Percentiles rank a stretch among this genome's conserved stretches.
These are phyloP conservation scores for Perca flavescens DNA, from an alignment of 2,113 vertebrate species.

Conservation along the genomic window DNA sequence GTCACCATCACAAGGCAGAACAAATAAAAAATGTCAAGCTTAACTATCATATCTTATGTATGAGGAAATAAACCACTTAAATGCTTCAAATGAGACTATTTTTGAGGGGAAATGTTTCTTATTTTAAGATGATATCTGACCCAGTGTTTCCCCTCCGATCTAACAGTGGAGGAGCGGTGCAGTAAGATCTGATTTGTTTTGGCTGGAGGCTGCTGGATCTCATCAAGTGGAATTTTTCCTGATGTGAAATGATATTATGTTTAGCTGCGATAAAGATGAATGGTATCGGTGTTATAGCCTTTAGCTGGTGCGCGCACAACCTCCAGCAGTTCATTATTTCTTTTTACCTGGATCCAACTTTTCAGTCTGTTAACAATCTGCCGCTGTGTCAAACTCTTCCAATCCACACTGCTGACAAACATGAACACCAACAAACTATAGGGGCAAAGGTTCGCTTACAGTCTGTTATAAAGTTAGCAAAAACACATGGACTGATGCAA, in stretches of 20 bases:
- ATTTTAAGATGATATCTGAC: not conserved
- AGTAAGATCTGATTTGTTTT: conserved; percentile 45
- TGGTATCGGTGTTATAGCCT: conserved; percentile 19
- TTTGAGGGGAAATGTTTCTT: not conserved
- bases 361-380: not conserved
- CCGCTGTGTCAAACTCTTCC: not conserved
- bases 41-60: not conserved
- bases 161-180: not conserved
- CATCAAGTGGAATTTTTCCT: conserved; percentile 26
- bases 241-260: conserved; percentile 38
- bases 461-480: not conserved
- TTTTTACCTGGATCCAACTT: conserved; percentile 3
- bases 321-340: not conserved
- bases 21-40: not conserved
- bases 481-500: not conserved
- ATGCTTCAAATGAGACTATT: not conserved
- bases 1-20: not conserved
- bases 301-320: conserved; percentile 3
- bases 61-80: not conserved
- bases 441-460: not conserved
- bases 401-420: not conserved
- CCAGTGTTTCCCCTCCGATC: conserved; percentile 20
- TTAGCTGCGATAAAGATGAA: conserved; percentile 31
- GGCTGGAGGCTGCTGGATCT: conserved; percentile 42
- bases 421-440: not conserved